Evolutionary conservation across 2,888 invertebrate genomes (phyloP), one percentile per base, ranked within the genome.

Genomic region (Ochlodes sylvanus): DNA sequence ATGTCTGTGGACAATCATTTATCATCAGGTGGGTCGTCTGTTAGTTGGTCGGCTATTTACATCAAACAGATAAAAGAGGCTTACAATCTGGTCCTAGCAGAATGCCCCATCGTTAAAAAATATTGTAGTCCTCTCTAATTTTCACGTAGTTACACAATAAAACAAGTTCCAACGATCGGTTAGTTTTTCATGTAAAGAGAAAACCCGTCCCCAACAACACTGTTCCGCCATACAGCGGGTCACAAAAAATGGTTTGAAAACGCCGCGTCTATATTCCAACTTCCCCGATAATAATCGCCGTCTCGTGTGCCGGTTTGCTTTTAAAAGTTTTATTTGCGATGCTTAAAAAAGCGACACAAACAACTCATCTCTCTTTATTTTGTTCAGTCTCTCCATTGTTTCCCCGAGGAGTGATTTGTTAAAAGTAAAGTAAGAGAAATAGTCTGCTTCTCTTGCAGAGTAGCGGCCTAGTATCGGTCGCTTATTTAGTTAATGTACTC

Each of bases 381-480:
- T 62, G 68, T 62, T 68, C 68, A 68, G 62, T 68, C 62, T 62
- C 41, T 62, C 62, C 68, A 68, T 68, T 68, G 68, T 62, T 67
- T 67, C 68, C 56, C 68, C 62, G 68, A 62, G 68, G 68, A 68
- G 68, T 68, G 68, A 68, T 68, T 68, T 68, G 68, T 68, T 68
- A 62, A 62, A 62, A 68, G 68, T 62, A 68, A 68, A 68, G 68
- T 68, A 68, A 67, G 67, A 67, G 54, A 67, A 67, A 68, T 62
- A 56, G 62, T 68, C 68, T 68, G 55, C 56, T 67, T 61, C 55
- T 67, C 54, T 61, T 42, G 41, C 61, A 44, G 7, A 54, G 56
- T 41, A 55, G 34, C 27, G 27, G 34, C 34, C 38, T 42, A 47
- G 44, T 52, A 65, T 65, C 58, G 41, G 58, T 52, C 41, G 65